These are phyloP conservation scores for Ephestia elutella DNA, from an alignment of 1,140 invertebrate genomes.

Conservation along the genomic window DNA sequence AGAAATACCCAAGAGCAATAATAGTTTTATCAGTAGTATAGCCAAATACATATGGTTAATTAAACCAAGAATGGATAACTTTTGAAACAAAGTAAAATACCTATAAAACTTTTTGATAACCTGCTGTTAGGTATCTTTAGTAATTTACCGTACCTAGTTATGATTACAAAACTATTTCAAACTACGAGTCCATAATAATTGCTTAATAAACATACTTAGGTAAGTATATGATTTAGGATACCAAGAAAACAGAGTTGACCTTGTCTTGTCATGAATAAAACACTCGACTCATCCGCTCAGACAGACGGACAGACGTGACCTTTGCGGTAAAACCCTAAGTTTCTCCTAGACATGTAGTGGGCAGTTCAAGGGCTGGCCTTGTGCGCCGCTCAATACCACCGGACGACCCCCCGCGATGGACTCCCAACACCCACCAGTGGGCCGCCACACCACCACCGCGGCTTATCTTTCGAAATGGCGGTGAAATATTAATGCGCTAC, in stretches of 20 bases:
- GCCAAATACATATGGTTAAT: too few relatives aligned
- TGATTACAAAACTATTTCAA: too few relatives aligned
- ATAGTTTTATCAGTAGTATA: too few relatives aligned
- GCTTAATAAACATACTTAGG: too few relatives aligned
- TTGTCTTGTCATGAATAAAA: conserved; percentile 22
- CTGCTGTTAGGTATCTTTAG: too few relatives aligned
- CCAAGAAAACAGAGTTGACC: neutral
- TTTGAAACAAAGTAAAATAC: too few relatives aligned
- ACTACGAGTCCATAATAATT: too few relatives aligned
- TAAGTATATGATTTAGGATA: too few relatives aligned
- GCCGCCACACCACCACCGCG: neutral
- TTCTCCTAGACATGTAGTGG: conserved; percentile 36
- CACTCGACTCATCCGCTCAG: conserved; percentile 18
- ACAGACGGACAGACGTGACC: conserved; percentile 24
- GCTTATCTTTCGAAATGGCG: neutral
- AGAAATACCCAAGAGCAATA: too few relatives aligned
- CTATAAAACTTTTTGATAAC: too few relatives aligned
- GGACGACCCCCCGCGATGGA: conserved; percentile 18
- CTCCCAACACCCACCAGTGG: conserved; percentile 29
- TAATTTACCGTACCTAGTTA: too few relatives aligned
- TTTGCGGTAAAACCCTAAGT: conserved; percentile 24
- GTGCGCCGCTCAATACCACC: conserved; percentile 52
- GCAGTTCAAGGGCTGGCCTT: conserved; percentile 62
- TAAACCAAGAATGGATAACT: too few relatives aligned
- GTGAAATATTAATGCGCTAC: conserved; percentile 2